Evolutionary conservation across 1,140 invertebrate genomes (phyloP), one percentile per base, ranked within the genome.

Genomic region (Lanistes nyassanus): DNA sequence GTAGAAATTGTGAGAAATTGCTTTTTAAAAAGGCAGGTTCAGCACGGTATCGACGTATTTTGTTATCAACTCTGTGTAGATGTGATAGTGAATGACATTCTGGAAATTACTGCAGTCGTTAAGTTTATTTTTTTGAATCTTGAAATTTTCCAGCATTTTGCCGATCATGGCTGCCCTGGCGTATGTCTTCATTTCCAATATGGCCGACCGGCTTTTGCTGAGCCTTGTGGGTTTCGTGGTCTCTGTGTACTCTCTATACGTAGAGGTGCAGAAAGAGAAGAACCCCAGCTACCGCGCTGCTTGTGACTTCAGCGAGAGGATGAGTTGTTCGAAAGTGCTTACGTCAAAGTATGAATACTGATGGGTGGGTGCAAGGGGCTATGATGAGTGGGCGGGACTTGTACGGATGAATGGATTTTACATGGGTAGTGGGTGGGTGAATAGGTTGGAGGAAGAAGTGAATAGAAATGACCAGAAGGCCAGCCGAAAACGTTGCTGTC

Each of bases 311-410:
- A 92, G 91, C 72, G 93, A 95, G 74, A 89, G 92, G 76, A 91
- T 95, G 60, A 96, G 94, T 83, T 97, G 95, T 83, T 92, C 94
- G 0, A 93, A 92, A 83, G 94, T 93, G 0, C 93, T 96, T 62
- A 92, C 91, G 69, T 95, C 95, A 1, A 87, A 92, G 95, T 96
- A 91, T 93, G 90, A 88, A 55, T 56, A 29, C 39, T 13, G 29
- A 37, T n/a, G 0, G 47, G 3, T n/a, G 6, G 34, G 36, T 19
- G 36, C 7, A 37, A 68, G 23, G 23, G 60, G 19, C n/a, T n/a
- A n/a, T n/a, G n/a, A n/a, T n/a, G n/a, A n/a, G n/a, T n/a, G n/a
- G n/a, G n/a, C n/a, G n/a, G n/a, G n/a, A n/a, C n/a, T n/a, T n/a
- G n/a, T n/a, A n/a, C n/a, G n/a, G n/a, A n/a, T n/a, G n/a, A n/a